Evolutionary conservation across 2,888 invertebrate genomes (phyloP), one percentile per base, ranked within the genome.

Genomic region (Junonia oenone): DNA sequence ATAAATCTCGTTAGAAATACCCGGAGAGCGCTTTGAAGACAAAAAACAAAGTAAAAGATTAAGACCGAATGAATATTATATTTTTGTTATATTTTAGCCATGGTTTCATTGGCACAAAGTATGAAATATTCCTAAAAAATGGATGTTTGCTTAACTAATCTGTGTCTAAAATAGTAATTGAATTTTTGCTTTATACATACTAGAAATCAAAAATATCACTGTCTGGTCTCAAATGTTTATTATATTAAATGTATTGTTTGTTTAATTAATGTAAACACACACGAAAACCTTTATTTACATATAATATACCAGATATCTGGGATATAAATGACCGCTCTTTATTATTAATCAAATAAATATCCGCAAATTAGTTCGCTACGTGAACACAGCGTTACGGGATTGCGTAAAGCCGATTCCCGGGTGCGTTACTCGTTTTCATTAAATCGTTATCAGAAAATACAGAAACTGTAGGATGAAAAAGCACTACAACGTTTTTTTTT

Each of bases 41-140:
- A n/a, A 45, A 40, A 43, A 51, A 33, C 27, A 51, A 51, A 45
- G 51, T 22, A 51, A 51, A 51, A 45, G 33, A 31, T 51, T 19
- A 51, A 51, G 51, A n/a, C 22, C 15, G n/a, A 6, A 19, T 13
- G 40, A 43, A 13, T 19, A n/a, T 43, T 43, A 19, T 43, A 6
- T 22, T 22, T 22, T 43, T 22, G 13, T 35, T 13, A 13, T 11
- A 2, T 17, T 38, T 9, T 14, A 15, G 17, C 17, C 11, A 38
- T 15, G 17, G 9, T 4, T 9, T 15, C 0, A 15, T 38, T 37
- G 8, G 8, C 15, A 35, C 15, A 14, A 2, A 29, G 11, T 6
- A 8, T 29, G 8, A 29, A 8, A 11, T 8, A 1, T 29, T 0
- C 11, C 1, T 29, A 11, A 1, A 29, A 4, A 29, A 29, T 29